phyloP scores from a whole-genome alignment of 2,113 vertebrate genomes.

The Hemibagrus wyckioides region DNA sequence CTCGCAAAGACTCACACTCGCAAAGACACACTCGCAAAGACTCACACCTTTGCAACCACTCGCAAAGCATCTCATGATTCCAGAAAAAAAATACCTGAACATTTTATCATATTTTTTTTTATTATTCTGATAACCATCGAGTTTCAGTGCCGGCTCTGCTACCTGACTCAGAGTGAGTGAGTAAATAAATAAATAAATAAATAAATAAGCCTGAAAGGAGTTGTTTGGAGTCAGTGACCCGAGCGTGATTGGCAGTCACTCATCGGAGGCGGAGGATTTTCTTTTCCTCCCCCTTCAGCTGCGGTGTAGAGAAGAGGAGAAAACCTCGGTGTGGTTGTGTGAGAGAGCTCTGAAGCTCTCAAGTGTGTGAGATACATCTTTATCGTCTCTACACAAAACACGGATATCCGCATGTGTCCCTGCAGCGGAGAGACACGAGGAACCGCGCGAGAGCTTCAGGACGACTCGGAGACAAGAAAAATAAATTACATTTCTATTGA shows the following conservation, averaged over 20 bases:
- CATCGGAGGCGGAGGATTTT: conserved; percentile 22
- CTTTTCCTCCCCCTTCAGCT: background rate
- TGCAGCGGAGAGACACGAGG: background rate
- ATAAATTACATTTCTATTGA: background rate
- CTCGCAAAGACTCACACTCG: no score
- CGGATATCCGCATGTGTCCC: background rate
- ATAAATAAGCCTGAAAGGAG: background rate
- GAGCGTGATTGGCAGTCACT: conserved; percentile 25
- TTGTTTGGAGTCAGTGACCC: conserved; percentile 43
- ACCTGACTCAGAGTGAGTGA: background rate
- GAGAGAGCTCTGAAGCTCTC: background rate
- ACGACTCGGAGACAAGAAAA: background rate
- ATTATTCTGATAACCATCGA: background rate
- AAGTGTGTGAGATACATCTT: background rate
- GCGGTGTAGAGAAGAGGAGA: background rate
- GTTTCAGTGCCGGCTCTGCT: background rate
- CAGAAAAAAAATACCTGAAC: no score
- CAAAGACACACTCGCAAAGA: no score
- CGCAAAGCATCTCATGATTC: no score
- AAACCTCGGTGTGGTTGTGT: background rate
- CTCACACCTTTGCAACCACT: no score
- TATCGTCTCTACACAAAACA: conserved; percentile 8
- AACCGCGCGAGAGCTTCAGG: background rate
- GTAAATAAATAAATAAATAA: background rate
- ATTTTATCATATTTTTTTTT: background rate